phyloP scores from a whole-genome alignment of 2,888 invertebrate species.

The Harmothoe impar region DNA sequence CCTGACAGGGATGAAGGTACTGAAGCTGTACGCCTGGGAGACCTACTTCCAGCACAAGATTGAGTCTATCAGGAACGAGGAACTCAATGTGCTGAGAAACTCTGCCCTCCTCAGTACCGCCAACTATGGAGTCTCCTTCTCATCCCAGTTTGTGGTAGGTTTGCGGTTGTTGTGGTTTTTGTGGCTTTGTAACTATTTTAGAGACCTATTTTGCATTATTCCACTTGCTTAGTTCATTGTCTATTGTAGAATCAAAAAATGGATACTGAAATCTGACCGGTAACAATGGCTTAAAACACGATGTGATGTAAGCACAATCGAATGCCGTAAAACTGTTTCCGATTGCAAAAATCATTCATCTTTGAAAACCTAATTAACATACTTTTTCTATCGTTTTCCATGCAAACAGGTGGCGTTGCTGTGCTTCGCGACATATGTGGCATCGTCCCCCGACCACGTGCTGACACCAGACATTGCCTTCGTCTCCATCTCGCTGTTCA shows the following conservation, averaged over 20 bases:
- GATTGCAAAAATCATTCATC: neutral
- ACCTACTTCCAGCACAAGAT: constrained; percentile 81
- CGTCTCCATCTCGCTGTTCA: constrained; percentile 97
- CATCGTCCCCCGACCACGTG: constrained; percentile 90
- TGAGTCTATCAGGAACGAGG: constrained; percentile 79
- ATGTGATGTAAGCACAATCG: too few species aligned
- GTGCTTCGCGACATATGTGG: constrained; percentile 85
- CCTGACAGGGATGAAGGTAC: constrained; percentile 68
- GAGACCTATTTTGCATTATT: too few species aligned
- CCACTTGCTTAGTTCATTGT: too few species aligned
- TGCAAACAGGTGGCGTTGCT: constrained; percentile 80
- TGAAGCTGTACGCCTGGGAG: constrained; percentile 84
- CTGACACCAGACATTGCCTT: constrained; percentile 96
- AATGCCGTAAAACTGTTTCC: too few species aligned
- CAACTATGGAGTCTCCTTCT: constrained; percentile 68
- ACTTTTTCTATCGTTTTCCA: constrained; percentile 84
- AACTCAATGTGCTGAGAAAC: constrained; percentile 80
- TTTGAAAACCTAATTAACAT: neutral
- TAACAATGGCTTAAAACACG: too few species aligned
- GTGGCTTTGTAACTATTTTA: too few species aligned
- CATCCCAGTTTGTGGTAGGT: constrained; percentile 57
- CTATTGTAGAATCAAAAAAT: too few species aligned
- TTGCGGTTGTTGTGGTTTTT: too few species aligned
- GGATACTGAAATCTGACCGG: too few species aligned
- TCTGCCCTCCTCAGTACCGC: constrained; percentile 75